phyloP scores from a whole-genome alignment of 2,113 vertebrate genomes.

The Zapornia atra region DNA sequence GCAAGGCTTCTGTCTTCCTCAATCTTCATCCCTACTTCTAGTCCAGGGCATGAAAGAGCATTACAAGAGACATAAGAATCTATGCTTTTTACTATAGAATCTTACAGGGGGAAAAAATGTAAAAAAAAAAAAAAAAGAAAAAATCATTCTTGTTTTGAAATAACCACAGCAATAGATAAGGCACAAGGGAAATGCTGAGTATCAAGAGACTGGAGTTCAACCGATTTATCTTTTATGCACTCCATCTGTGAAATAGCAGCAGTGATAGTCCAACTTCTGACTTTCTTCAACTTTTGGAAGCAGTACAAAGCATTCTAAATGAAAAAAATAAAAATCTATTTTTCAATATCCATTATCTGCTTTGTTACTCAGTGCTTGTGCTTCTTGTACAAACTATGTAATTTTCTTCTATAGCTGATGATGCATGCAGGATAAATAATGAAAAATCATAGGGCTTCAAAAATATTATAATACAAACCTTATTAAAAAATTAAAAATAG shows the following conservation, averaged over 20 bases:
- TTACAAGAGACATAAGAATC: neutral
- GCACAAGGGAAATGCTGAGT: neutral
- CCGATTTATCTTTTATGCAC: neutral
- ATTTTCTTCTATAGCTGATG: constrained; percentile 1
- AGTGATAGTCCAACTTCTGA: neutral
- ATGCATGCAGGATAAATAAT: neutral
- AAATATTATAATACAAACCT: neutral
- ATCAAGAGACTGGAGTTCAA: constrained; percentile 22
- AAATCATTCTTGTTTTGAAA: neutral
- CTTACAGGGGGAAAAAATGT: neutral
- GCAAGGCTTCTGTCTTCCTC: neutral
- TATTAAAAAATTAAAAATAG: neutral
- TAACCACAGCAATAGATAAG: neutral
- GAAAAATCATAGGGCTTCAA: constrained; percentile 27
- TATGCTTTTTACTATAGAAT: neutral
- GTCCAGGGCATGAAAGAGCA: neutral
- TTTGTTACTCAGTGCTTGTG: neutral
- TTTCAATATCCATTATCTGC: constrained; percentile 26
- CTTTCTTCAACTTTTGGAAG: constrained; percentile 27
- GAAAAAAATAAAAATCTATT: neutral
- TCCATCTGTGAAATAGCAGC: constrained; percentile 33
- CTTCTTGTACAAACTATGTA: neutral
- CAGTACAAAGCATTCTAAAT: constrained; percentile 17
- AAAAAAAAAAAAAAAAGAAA: neutral
- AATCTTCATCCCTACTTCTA: neutral